Base-by-base conservation (phyloP, 2,888 invertebrate species). In the Cryptophagus acutangulus region DNA sequence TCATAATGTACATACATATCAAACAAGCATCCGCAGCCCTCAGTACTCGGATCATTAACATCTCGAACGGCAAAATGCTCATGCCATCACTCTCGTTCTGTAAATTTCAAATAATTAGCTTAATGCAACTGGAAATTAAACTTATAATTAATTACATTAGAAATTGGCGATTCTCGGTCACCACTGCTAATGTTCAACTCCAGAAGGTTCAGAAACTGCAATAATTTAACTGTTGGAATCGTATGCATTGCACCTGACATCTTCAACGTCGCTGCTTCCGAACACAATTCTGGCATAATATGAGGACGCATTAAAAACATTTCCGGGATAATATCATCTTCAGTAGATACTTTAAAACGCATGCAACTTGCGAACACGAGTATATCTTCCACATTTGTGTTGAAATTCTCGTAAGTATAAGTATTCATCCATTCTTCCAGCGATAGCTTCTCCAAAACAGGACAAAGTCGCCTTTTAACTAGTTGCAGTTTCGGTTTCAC, bases 151-250 rank as follows among this genome's bases (percentile, higher is more conserved):
- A 78, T n/a, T 72, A 86, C 86, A 66, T 90, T 90, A 4, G 86
- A 84, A 15, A 87, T 74, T 9, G 87, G 81, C 6, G 91, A 86
- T 57, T 95, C 87, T 63, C 88, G 85, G 56, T 91, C 87, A 1
- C 95, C 95, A 62, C 96, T 92, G 46, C 93, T 79, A 47, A 99
- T 88, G 70, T 95, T 97, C 62, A 93, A 84, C 73, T 97, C 95
- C 47, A 99, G 77, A 58, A 96, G 85, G 61, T 87, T 91, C 43
- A 99, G 74, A 40, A 99, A 73, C 54, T 92, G 81, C 31, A 94
- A 89, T 52, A 99, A 75, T 67, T 90, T 84, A 56, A 94, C 95
- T 30, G 87, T 80, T 17, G 95, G 93, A 65, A 96, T 87, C 58
- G 90, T 87, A 70, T 92, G 93, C 79, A 92, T 87, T 43, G 90